These are phyloP conservation scores for Silurus meridionalis DNA, from an alignment of 2,113 vertebrate genomes.

Conservation along the genomic window DNA sequence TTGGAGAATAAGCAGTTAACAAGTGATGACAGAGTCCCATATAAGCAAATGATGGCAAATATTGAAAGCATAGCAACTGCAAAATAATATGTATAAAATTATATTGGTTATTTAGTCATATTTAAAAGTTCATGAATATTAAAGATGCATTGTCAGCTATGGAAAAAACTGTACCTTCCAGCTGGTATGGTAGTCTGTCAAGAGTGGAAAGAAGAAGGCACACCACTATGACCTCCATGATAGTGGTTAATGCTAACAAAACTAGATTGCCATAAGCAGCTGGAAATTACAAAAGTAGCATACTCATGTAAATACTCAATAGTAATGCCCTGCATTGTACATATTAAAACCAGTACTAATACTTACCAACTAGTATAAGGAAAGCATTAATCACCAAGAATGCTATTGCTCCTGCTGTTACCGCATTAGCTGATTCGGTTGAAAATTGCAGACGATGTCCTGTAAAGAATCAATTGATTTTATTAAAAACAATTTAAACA, in stretches of 20 bases:
- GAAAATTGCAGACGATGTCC: constrained; percentile 67
- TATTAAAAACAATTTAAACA: neutral
- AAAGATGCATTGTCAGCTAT: constrained; percentile 40
- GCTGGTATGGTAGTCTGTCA: constrained; percentile 72
- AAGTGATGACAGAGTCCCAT: constrained; percentile 78
- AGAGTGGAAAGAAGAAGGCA: constrained; percentile 84
- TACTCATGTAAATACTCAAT: neutral
- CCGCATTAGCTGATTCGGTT: constrained; percentile 61
- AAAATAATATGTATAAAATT: constrained; percentile 21
- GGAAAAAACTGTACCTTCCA: constrained; percentile 74
- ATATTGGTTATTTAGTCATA: neutral
- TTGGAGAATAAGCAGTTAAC: constrained; percentile 76
- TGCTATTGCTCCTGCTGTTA: constrained; percentile 78
- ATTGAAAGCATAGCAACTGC: constrained; percentile 77
- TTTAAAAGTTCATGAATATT: neutral
- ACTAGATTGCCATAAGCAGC: constrained; percentile 79
- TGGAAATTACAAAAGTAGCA: constrained; percentile 55
- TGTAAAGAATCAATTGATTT: constrained; percentile 48
- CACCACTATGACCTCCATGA: constrained; percentile 79
- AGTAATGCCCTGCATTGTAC: neutral
- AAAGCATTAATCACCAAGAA: constrained; percentile 81
- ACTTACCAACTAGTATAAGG: constrained; percentile 78
- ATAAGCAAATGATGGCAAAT: constrained; percentile 75
- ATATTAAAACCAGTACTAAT: neutral
- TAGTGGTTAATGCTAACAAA: constrained; percentile 71